Evolutionary conservation across 2,888 invertebrate genomes (phyloP).

Genomic region (Drosophila subquinaria): DNA sequence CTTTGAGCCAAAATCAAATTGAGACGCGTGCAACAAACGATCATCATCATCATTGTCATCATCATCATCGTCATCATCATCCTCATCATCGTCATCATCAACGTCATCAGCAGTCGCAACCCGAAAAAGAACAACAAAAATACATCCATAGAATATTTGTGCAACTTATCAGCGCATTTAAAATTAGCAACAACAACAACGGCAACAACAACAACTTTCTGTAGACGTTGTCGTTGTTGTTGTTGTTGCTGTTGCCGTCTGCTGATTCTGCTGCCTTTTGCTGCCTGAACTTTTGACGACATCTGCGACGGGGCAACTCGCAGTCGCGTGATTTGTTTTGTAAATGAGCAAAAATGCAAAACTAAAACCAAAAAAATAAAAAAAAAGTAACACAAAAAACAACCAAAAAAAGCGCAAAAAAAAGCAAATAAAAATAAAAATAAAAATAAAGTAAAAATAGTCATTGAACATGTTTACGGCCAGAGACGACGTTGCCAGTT

Average conservation of each 20-base stretch:
- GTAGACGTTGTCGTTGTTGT: slow-evolving; percentile 31
- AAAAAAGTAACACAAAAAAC: slow-evolving; percentile 55
- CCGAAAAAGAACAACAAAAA: slow-evolving; percentile 5
- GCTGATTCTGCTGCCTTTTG: slow-evolving; percentile 9
- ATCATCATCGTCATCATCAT: neutral
- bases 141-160: slow-evolving; percentile 76
- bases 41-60: slow-evolving; percentile 26
- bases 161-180: slow-evolving; percentile 80
- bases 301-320: slow-evolving; percentile 71
- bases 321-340: slow-evolving; percentile 80
- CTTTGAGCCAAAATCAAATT: slow-evolving; percentile 10
- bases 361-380: slow-evolving; percentile 50
- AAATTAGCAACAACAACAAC: slow-evolving; percentile 67
- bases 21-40: slow-evolving; percentile 28
- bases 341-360: slow-evolving; percentile 75
- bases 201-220: slow-evolving; percentile 37
- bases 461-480: slow-evolving; percentile 79
- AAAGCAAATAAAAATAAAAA: slow-evolving; percentile 50
- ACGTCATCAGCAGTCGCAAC: slow-evolving; percentile 2
- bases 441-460: slow-evolving; percentile 70
- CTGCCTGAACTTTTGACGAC: slow-evolving; percentile 68
- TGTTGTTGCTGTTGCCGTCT: slow-evolving; percentile 9
- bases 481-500: slow-evolving; percentile 44
- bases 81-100: neutral
- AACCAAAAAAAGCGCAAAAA: slow-evolving; percentile 29